These are phyloP conservation scores for Magallana angulata DNA, from an alignment of 1,140 invertebrate genomes.

Conservation along the genomic window DNA sequence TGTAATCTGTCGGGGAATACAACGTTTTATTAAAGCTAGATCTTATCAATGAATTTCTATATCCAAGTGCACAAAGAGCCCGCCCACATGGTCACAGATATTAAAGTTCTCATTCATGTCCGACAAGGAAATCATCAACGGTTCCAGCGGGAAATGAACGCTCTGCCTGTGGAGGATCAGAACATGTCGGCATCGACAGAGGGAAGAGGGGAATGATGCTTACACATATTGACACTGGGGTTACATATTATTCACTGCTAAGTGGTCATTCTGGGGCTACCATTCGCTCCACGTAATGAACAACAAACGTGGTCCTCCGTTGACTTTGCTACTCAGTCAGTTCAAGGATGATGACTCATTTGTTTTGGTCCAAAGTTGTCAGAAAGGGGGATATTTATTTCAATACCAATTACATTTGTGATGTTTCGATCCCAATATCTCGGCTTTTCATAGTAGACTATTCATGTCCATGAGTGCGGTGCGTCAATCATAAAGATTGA, in stretches of 20 bases:
- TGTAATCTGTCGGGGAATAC: conserved; percentile 12
- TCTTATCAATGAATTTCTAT: conserved; percentile 26
- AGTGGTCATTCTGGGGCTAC: background rate
- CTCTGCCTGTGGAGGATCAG: conserved; percentile 16
- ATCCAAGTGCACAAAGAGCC: background rate
- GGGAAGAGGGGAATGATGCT: conserved; percentile 2
- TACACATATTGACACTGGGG: conserved; percentile 11
- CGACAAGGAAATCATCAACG: background rate
- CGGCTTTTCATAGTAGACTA: no score
- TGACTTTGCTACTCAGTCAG: conserved; percentile 7
- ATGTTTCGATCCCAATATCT: no score
- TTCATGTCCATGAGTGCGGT: no score
- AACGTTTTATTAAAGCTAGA: conserved; percentile 21
- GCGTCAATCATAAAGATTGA: no score
- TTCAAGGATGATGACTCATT: conserved; percentile 30
- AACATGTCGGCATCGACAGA: conserved; percentile 31
- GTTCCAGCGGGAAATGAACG: conserved; percentile 9
- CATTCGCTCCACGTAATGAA: background rate
- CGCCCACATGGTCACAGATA: conserved; percentile 20
- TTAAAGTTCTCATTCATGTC: background rate
- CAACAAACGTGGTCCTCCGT: background rate
- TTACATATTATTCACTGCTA: conserved; percentile 18
- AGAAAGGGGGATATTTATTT: no score
- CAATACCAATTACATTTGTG: no score
- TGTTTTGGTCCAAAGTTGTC: background rate